Percentiles rank a stretch among this genome's conserved stretches.
These are phyloP conservation scores for Notechis scutatus DNA, from an alignment of 2,113 vertebrate species.

Conservation along the genomic window DNA sequence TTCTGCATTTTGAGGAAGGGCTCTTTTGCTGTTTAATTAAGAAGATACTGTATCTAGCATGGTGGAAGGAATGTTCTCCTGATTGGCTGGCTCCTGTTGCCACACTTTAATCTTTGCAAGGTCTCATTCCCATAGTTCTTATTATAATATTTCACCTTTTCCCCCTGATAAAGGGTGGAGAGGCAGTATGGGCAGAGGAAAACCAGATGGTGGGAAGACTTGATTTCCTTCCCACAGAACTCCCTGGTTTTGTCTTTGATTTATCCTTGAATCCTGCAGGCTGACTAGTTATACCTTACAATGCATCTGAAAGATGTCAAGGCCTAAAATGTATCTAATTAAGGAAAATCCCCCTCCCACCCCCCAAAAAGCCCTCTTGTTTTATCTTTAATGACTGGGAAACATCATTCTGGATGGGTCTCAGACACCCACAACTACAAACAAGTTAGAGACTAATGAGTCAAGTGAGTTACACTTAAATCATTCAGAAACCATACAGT, in stretches of 20 bases:
- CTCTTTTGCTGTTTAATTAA: background rate
- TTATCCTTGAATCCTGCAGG: background rate
- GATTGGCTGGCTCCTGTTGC: background rate
- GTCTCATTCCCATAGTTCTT: background rate
- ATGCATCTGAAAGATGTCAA: background rate
- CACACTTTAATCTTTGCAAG: background rate
- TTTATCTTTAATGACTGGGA: background rate
- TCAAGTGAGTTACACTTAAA: background rate
- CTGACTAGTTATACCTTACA: background rate
- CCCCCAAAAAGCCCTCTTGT: background rate
- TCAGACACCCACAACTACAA: background rate
- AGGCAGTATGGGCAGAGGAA: background rate
- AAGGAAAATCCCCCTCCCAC: background rate
- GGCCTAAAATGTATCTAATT: background rate
- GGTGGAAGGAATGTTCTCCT: background rate
- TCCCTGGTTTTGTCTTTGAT: background rate
- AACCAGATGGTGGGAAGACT: background rate
- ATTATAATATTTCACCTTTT: background rate
- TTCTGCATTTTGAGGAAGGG: background rate
- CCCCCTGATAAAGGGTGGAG: background rate
- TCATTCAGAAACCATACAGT: background rate
- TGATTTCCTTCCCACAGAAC: background rate
- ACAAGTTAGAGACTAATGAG: background rate
- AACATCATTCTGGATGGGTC: background rate
- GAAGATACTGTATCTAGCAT: background rate